These are phyloP conservation scores for Porphyrio hochstetteri DNA, from an alignment of 2,113 vertebrate species.

Conservation along the genomic window DNA sequence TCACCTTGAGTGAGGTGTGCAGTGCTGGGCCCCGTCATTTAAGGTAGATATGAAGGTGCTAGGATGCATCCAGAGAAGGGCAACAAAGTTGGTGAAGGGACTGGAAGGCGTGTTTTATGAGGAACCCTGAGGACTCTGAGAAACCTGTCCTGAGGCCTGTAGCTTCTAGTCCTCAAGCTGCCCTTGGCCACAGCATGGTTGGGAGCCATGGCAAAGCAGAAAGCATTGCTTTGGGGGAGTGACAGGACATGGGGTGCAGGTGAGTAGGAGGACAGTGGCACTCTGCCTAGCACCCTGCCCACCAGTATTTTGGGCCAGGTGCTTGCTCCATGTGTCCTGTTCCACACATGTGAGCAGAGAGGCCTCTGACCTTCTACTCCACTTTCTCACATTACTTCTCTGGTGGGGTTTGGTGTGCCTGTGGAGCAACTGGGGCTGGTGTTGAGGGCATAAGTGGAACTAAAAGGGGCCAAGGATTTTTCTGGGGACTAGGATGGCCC, in stretches of 20 bases:
- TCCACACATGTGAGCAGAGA: not conserved
- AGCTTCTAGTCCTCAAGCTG: not conserved
- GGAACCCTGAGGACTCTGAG: not conserved
- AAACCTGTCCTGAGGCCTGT: not conserved
- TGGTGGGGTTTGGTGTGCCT: not conserved
- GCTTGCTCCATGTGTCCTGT: not conserved
- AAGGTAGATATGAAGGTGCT: not conserved
- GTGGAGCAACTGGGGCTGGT: not conserved
- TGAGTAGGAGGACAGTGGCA: not conserved
- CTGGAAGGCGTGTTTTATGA: not conserved
- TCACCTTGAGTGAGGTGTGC: not conserved
- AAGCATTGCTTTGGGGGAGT: not conserved
- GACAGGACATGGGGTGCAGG: rapidly evolving
- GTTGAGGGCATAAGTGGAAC: not conserved
- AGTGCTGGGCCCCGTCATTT: not conserved
- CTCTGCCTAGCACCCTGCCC: not conserved
- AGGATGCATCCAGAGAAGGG: not conserved
- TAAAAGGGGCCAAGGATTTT: rapidly evolving
- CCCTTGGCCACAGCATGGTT: not conserved
- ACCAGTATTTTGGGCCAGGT: not conserved
- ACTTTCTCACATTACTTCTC: not conserved
- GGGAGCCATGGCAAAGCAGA: not conserved
- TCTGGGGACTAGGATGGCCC: not conserved
- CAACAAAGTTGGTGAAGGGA: not conserved
- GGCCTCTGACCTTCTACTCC: not conserved